phyloP scores from a whole-genome alignment of 2,797 vertebrate genomes.

The Tachyglossus aculeatus region DNA sequence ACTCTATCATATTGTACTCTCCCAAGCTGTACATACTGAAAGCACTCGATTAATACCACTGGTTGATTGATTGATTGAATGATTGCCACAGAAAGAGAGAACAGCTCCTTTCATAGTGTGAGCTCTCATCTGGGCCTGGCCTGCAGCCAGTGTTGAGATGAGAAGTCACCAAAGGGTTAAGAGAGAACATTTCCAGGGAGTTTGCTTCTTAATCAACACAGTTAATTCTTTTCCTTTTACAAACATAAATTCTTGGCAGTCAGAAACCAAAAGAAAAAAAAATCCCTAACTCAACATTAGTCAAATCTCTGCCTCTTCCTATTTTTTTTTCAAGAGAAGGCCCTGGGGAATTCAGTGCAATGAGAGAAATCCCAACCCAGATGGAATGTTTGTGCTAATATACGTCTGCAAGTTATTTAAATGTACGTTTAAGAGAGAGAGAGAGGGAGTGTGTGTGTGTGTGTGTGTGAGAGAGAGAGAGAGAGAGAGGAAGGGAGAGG shows the following conservation, averaged over 20 bases:
- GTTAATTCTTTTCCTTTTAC: constrained; percentile 67
- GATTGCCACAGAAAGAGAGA: too few relatives aligned
- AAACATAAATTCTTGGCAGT: constrained; percentile 68
- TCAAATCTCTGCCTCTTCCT: constrained; percentile 65
- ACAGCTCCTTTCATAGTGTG: too few relatives aligned
- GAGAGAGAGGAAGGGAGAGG: too few relatives aligned
- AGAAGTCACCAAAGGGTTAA: constrained; percentile 52
- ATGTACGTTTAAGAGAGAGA: constrained; percentile 45
- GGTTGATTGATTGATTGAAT: too few relatives aligned
- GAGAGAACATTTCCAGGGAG: constrained; percentile 53
- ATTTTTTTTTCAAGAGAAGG: constrained; percentile 50
- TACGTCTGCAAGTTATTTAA: constrained; percentile 68
- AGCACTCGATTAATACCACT: too few relatives aligned
- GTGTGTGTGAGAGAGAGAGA: background rate
- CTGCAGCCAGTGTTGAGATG: too few relatives aligned
- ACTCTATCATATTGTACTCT: too few relatives aligned
- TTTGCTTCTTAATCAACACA: constrained; percentile 67
- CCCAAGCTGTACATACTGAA: too few relatives aligned
- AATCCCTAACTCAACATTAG: constrained; percentile 62
- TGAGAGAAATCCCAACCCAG: constrained; percentile 65
- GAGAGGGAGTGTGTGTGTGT: background rate
- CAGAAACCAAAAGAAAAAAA: constrained; percentile 61
- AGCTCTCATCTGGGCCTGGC: too few relatives aligned
- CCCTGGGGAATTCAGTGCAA: constrained; percentile 64
- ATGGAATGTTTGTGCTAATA: constrained; percentile 69